These are phyloP conservation scores for Pseudomyrmex flavicornis DNA, from an alignment of 1,140 invertebrate species.

Conservation along the genomic window DNA sequence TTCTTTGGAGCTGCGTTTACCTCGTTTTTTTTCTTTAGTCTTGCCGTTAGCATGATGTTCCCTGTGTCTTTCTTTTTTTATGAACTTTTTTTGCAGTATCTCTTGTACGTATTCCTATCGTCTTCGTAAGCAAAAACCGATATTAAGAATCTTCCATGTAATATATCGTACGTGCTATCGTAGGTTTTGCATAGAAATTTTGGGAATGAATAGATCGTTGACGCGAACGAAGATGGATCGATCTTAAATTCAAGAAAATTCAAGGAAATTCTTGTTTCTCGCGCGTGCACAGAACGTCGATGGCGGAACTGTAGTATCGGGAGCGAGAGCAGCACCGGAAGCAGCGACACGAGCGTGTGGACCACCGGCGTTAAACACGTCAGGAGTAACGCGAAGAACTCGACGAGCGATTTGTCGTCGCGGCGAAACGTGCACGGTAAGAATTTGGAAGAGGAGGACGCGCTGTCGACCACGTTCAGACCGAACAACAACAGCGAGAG, in stretches of 20 bases:
- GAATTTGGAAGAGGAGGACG: slow-evolving; percentile 78
- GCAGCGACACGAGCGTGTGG: slow-evolving; percentile 81
- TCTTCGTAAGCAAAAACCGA: neutral
- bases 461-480: slow-evolving; percentile 63
- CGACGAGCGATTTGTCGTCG: slow-evolving; percentile 72
- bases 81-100: no score
- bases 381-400: slow-evolving; percentile 70
- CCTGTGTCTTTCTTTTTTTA: no score
- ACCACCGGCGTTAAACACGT: slow-evolving; percentile 77
- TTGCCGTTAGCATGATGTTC: no score
- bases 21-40: no score
- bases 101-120: no score
- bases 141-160: neutral
- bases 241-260: neutral
- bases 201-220: slow-evolving; percentile 40
- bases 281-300: slow-evolving; percentile 73
- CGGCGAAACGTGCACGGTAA: slow-evolving; percentile 74
- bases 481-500: slow-evolving; percentile 80
- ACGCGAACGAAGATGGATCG: slow-evolving; percentile 17
- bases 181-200: neutral
- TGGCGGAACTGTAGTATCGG: slow-evolving; percentile 81
- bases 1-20: no score
- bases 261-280: slow-evolving; percentile 18
- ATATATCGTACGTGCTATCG: neutral
- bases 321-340: slow-evolving; percentile 82